Evolutionary conservation across 2,888 invertebrate genomes (phyloP), one percentile per base, ranked within the genome.

Genomic region (Hecatera dysodea): DNA sequence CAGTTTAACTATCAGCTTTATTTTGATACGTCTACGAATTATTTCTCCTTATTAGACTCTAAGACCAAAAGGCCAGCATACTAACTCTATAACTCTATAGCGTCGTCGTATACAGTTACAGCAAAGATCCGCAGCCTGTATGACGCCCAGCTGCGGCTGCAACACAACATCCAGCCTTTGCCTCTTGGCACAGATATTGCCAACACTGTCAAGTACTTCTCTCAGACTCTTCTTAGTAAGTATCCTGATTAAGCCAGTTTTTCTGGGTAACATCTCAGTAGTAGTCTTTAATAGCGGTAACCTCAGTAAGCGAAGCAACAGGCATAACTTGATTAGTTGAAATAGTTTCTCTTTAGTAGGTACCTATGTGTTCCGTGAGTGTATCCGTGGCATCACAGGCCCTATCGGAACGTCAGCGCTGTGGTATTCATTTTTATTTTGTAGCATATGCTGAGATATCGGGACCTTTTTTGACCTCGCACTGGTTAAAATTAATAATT

Each of bases 121-220:
- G 98, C 99, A 87, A 99, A 99, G 97, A 98, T 99, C 91, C 98
- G 99, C 90, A 99, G 98, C 93, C 97, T 99, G 84, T 98, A 99
- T 95, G 99, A 99, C 95, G 99, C 98, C 95, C 99, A 99, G 95
- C 97, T 98, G 90, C 97, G 99, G 83, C 97, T 99, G 85, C 97
- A 98, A 93, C 98, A 99, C 96, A 98, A 98, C 89, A 97, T 98
- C 86, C 97, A 98, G 92, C 99, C 99, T 75, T 97, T 98, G 86
- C 99, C 99, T 52, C 98, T 99, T 75, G 99, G 99, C 80, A 97
- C 98, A 78, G 99, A 99, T 94, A 98, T 99, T 93, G 99, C 99
- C 80, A 99, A 99, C 95, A 99, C 99, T 70, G 97, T 99, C 90
- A 99, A 99, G 93, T 99, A 99, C 96, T 99, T 99, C 96, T 99